Base-by-base conservation (phyloP, 1,140 invertebrate species). In the Telenomus remus region DNA sequence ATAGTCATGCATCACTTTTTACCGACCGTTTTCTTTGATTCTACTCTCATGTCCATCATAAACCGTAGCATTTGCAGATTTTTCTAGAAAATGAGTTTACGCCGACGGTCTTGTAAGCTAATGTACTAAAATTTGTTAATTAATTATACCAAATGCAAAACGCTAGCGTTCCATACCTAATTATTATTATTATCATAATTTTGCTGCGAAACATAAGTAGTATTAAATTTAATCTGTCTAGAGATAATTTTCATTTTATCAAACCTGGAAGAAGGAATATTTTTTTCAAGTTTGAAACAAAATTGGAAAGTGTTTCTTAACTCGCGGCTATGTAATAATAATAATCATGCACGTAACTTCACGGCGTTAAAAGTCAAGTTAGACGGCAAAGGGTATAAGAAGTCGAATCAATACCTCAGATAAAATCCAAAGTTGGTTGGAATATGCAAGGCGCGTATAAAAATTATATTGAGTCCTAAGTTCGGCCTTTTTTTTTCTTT, bases 1-100 rank as follows among this genome's bases (percentile, higher is more conserved):
- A 72, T 73, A 73, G 70, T 60, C 70, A 65, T 73, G 60, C 56
- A 73, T 65, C 70, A 73, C 65, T 66, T 53, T 73, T 34, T 73
- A 65, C 65, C 56, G 42, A 65, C 50, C 61, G 60, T 73, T 56
- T 60, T 66, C 61, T 50, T 55, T 43, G 44, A 73, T 65, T 49
- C 69, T 59, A 34, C 60, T 57, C 50, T 37, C 55, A 55, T 48
- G 50, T 44, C 57, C 39, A 47, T 61, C 56, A 61, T 48, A 56
- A 61, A 66, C 61, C 54, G 56, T 61, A 61, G 55, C 54, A 59
- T 53, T 72, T 54, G n/a, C 14, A 48, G 35, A 64, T 72, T 9
- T 53, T 42, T 50, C 48, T 19, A 47, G 14, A 44, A 14, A 35
- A 65, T 35, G 10, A 59, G 37, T 54, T 43, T 54, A 65, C 42